Conservation (phyloP, 2,797 vertebrate genomes). For the Melanotaenia trifasciata region DNA sequence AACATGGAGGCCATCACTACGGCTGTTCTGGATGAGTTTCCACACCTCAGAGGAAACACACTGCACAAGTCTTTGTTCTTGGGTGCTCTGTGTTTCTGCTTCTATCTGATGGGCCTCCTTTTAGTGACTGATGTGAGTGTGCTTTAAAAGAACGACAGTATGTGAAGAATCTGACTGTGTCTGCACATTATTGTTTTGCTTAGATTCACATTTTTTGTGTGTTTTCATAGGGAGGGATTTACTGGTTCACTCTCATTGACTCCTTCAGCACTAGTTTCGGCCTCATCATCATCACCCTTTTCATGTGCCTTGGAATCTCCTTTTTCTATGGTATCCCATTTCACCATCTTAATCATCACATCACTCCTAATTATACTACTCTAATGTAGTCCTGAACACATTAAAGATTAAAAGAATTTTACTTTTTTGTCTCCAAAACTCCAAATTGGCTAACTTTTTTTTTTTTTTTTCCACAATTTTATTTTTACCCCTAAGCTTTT, state of each 20-base stretch:
- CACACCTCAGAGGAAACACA: slow-evolving; percentile 72
- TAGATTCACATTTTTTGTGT: slow-evolving; percentile 25
- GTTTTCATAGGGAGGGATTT: slow-evolving; percentile 87
- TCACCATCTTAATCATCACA: slow-evolving; percentile 32
- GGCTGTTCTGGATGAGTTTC: slow-evolving; percentile 86
- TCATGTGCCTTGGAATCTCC: slow-evolving; percentile 90
- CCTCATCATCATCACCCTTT: slow-evolving; percentile 90
- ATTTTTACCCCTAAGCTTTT: not conserved
- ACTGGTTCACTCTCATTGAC: slow-evolving; percentile 91
- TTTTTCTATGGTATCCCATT: slow-evolving; percentile 85
- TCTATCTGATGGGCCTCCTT: slow-evolving; percentile 87
- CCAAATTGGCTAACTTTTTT: not conserved
- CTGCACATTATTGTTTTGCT: slow-evolving; percentile 5
- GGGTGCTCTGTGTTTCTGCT: slow-evolving; percentile 79
- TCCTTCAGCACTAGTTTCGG: slow-evolving; percentile 90
- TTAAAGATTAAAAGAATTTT: not conserved
- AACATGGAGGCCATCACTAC: slow-evolving; percentile 90
- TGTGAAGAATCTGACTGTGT: not conserved
- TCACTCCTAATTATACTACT: slow-evolving; percentile 5
- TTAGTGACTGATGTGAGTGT: slow-evolving; percentile 83
- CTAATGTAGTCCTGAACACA: not conserved
- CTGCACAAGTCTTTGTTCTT: slow-evolving; percentile 82
- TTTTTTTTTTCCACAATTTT: not conserved
- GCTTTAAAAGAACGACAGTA: not conserved
- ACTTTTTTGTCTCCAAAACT: not conserved